Evolutionary conservation across 2,888 invertebrate genomes (phyloP).

Genomic region (Drosophila pseudotakahashii): DNA sequence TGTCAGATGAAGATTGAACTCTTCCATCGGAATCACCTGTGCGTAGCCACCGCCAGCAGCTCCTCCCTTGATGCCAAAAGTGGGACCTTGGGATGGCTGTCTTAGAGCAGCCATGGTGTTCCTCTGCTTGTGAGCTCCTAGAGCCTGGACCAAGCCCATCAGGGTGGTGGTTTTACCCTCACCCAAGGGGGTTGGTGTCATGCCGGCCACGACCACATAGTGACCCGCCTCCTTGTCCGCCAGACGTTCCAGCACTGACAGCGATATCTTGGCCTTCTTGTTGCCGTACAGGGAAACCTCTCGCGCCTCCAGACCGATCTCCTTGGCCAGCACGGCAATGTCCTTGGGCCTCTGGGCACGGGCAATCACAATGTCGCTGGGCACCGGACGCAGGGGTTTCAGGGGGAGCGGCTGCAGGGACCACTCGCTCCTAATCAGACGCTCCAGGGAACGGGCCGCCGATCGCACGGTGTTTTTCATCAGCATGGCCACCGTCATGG

Average conservation of each 20-base stretch:
- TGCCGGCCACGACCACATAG: conserved; percentile 97
- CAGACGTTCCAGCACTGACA: conserved; percentile 92
- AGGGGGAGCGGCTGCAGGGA: conserved; percentile 89
- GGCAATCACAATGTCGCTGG: conserved; percentile 96
- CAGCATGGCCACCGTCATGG: conserved; percentile 99
- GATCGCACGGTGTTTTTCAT: conserved; percentile 97
- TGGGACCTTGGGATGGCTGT: conserved; percentile 99
- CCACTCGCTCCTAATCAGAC: conserved; percentile 87
- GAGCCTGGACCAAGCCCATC: conserved; percentile 96
- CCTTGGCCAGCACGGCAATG: conserved; percentile 90
- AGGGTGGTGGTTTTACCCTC: conserved; percentile 99
- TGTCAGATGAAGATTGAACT: conserved; percentile 98
- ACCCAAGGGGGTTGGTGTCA: conserved; percentile 99
- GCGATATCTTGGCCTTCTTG: conserved; percentile 96
- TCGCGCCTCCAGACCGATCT: conserved; percentile 91
- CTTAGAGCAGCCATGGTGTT: conserved; percentile 97
- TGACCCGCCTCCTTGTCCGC: conserved; percentile 90
- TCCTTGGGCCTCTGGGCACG: conserved; percentile 94
- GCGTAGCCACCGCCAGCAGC: conserved; percentile 99
- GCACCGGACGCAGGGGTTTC: conserved; percentile 89
- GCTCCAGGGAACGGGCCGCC: conserved; percentile 88
- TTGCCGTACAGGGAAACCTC: conserved; percentile 96
- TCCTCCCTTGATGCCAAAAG: conserved; percentile 97
- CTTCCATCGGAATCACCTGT: conserved; percentile 99
- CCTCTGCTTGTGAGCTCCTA: conserved; percentile 92